These are phyloP conservation scores for Caenorhabditis japonica DNA, from an alignment of 2,888 invertebrate genomes.

Conservation along the genomic window DNA sequence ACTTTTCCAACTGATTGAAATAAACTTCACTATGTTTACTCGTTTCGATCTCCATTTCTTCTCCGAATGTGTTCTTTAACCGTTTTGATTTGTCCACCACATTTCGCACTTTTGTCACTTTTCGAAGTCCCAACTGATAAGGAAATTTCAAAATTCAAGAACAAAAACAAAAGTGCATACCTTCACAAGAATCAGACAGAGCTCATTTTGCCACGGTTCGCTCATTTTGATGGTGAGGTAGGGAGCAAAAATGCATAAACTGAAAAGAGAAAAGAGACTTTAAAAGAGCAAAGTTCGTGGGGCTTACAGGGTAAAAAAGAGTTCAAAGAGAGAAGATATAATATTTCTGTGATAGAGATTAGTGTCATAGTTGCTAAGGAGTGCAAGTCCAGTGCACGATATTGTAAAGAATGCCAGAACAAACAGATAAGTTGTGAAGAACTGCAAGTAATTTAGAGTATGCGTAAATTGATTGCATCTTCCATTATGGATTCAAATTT, in stretches of 20 bases:
- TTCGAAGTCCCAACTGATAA: conserved; percentile 6
- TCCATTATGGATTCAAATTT: too few relatives aligned
- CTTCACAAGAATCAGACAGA: conserved; percentile 17
- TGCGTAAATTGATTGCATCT: too few relatives aligned
- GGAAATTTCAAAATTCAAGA: background rate
- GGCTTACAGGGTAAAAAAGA: conserved; percentile 25
- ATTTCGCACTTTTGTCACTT: background rate
- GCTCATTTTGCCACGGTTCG: conserved; percentile 30
- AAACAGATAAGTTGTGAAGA: conserved; percentile 24
- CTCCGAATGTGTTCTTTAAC: conserved; percentile 30
- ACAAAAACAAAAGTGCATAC: background rate
- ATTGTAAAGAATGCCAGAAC: conserved; percentile 31
- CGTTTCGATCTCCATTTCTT: conserved; percentile 23
- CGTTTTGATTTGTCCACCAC: background rate
- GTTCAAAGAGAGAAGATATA: conserved; percentile 20
- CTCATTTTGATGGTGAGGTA: conserved; percentile 25
- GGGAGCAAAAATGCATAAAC: conserved; percentile 24
- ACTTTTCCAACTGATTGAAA: conserved; percentile 22
- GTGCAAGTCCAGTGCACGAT: conserved; percentile 18
- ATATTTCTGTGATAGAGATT: conserved; percentile 17
- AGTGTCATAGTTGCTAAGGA: conserved; percentile 29
- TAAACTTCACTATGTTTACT: conserved; percentile 25
- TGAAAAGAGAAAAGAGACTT: background rate
- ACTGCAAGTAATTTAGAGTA: conserved; percentile 18
- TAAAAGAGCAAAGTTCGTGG: background rate